Base-by-base conservation (phyloP, 2,113 vertebrate species). In the Mandrillus leucophaeus region DNA sequence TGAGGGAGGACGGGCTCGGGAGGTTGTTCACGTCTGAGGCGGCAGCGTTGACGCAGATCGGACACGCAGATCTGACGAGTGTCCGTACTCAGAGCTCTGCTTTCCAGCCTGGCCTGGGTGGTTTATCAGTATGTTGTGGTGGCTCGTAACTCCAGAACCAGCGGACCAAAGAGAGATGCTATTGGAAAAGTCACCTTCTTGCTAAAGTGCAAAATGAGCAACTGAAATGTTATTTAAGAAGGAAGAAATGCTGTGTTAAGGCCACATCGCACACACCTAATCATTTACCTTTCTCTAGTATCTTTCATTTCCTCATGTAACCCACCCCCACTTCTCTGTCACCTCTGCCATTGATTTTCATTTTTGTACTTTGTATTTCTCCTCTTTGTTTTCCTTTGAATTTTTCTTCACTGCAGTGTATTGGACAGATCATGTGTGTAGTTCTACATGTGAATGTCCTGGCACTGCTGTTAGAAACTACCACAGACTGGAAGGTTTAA, bases 1-100 rank as follows among this genome's bases (percentile, higher is more conserved):
- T 0, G 32, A 32, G 2, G 13, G 3, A n/a, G 20, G 6, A 3
- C 1, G 0, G 10, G 4, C 20, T 61, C 12, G 0, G 2, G 43
- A 3, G 52, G 20, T 12, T 11, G 10, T 61, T 10, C 1, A 35
- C 2, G 1, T 20, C 0, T 6, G 50, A 30, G 35, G 25, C 6
- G 32, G 7, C 66, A 18, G 66, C 2, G 1, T 23, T 5, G 8
- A n/a, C 1, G 3, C 9, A 30, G 27, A 6, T 9, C 12, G 14
- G 14, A 45, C 45, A 45, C 45, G 45, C 45, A 9, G 45, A 45
- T 45, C 45, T 45, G 45, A 17, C 2, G 27, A 2, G 75, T 13
- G 32, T 38, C 55, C 4, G 13, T 14, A 2, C 5, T 11, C 11
- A 5, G 59, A 52, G 17, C 25, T 52, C 10, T 1, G 16, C 59